These are phyloP conservation scores for Drosophila arawakana DNA, from an alignment of 1,140 invertebrate species.

Conservation along the genomic window DNA sequence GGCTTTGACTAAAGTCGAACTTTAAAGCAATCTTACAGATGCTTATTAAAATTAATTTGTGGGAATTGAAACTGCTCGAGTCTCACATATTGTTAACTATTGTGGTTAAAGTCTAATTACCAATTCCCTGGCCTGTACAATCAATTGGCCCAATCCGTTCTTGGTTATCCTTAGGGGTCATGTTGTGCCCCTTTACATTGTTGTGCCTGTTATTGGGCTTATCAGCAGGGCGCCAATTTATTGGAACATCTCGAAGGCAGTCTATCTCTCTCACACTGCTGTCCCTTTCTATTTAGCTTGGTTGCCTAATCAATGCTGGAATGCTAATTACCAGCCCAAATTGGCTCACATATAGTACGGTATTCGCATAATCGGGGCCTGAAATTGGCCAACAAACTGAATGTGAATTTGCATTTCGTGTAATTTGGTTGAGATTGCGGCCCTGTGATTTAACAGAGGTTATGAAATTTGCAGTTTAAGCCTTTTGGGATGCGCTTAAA, in stretches of 20 bases:
- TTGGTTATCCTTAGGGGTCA: not conserved
- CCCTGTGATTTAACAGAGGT: slow-evolving; percentile 16
- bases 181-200: not conserved
- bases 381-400: slow-evolving; percentile 11
- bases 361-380: slow-evolving; percentile 5
- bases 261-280: not conserved
- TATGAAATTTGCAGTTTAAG: not conserved
- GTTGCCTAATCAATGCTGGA: slow-evolving; percentile 20
- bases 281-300: not conserved
- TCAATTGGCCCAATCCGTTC: slow-evolving; percentile 24
- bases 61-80: not conserved
- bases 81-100: slow-evolving; percentile 11
- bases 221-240: slow-evolving; percentile 40
- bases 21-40: not conserved
- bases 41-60: slow-evolving; percentile 9
- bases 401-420: slow-evolving; percentile 31
- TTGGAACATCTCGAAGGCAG: slow-evolving; percentile 34
- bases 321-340: slow-evolving; percentile 44
- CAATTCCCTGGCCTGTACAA: slow-evolving; percentile 28
- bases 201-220: slow-evolving; percentile 3
- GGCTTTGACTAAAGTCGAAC: not conserved
- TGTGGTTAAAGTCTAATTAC: slow-evolving; percentile 31
- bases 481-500: not conserved
- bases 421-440: slow-evolving; percentile 37
- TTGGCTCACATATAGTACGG: slow-evolving; percentile 12